These are phyloP conservation scores for Pterocles burchelli DNA, from an alignment of 2,113 vertebrate species.

Conservation along the genomic window DNA sequence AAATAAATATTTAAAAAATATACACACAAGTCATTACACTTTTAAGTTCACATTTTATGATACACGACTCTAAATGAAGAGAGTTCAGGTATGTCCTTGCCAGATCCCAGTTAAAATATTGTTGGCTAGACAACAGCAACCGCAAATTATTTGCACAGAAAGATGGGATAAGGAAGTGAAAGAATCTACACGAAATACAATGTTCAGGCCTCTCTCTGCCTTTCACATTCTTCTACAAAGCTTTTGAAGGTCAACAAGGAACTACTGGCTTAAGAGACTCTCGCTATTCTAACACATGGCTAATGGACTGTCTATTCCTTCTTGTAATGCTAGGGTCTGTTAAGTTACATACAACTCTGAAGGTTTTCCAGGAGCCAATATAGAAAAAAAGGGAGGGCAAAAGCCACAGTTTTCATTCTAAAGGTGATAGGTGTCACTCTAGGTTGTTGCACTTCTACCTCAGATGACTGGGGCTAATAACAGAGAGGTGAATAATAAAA, in stretches of 20 bases:
- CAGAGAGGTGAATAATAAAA: not conserved
- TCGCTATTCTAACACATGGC: not conserved
- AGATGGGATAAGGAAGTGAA: not conserved
- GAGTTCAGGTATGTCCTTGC: not conserved
- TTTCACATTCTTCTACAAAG: not conserved
- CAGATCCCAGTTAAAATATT: not conserved
- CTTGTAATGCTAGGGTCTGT: not conserved
- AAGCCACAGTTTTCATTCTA: not conserved
- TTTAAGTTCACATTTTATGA: not conserved
- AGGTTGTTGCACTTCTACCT: not conserved
- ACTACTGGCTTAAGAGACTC: not conserved
- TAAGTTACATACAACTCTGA: not conserved
- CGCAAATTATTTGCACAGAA: not conserved
- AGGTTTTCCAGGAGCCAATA: not conserved
- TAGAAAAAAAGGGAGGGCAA: not conserved
- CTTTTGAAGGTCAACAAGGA: constrained; percentile 35
- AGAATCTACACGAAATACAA: not conserved
- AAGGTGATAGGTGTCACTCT: not conserved
- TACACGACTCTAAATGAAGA: not conserved
- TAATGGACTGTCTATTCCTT: not conserved
- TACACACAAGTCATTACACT: not conserved
- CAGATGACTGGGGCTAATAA: not conserved
- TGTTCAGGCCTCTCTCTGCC: not conserved
- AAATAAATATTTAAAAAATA: not conserved
- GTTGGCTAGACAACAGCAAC: not conserved